Evolutionary conservation across 2,113 vertebrate genomes (phyloP), one percentile per base, ranked within the genome.

Genomic region (Ramphastos sulfuratus): DNA sequence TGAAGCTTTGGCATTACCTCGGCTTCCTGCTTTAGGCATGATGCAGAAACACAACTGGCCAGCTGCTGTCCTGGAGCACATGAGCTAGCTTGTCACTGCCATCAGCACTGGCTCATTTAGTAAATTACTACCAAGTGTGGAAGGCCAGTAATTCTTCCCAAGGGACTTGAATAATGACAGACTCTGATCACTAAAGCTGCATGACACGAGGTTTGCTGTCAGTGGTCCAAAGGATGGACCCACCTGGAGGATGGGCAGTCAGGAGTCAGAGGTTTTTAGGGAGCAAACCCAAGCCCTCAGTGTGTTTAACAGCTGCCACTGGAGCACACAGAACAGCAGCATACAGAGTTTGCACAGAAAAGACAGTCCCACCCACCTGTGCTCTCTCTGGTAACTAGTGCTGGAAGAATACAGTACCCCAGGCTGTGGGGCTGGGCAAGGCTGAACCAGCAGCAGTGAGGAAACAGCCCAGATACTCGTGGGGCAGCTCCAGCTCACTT

Each of bases 31-130:
- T 15, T 8, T 0, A 2, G 58, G 50, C 1, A 16, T 2, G 0
- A 12, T 0, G 1, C n/a, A 15, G 20, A 20, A 33, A 9, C 46
- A 3, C 15, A 44, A 1, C 31, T 0, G 2, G 31, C 25, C 56
- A 8, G 1, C 27, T 2, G 44, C 20, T 0, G 1, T 19, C 28
- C 65, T 3, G n/a, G 28, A 2, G 66, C 31, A 1, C 1, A 1
- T 30, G 17, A 35, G 6, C 28, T 3, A 5, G 16, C 1, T 69
- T 7, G 52, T 3, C 69, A 2, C 2, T 2, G 55, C 5, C 28
- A 6, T 48, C 5, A 23, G 69, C 20, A 9, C 0, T 7, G 31
- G 25, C 18, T 15, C 19, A n/a, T 44, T 44, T 27, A 31, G 44
- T 66, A 31, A 21, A 21, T 31, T 10, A 31, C 39, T 44, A 30